Conservation (phyloP, 2,888 invertebrate species). For the Tanytarsus gracilentus region DNA sequence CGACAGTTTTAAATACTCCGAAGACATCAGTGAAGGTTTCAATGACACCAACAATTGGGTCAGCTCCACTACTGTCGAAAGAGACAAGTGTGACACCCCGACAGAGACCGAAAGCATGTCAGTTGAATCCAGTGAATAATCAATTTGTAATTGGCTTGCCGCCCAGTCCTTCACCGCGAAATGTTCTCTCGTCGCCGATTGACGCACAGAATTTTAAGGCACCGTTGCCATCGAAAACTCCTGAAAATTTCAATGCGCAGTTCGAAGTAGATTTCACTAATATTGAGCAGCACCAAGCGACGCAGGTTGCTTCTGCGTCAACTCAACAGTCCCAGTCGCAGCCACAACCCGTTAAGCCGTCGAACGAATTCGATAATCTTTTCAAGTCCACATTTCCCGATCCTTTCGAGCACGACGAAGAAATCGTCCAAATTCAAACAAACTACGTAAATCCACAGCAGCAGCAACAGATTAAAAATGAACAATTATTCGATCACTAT, state of each 20-base stretch:
- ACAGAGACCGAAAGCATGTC: conserved; percentile 60
- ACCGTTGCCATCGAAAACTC: conserved; percentile 32
- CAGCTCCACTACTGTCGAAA: conserved; percentile 44
- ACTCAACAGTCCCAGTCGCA: conserved; percentile 25
- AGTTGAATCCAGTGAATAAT: conserved; percentile 40
- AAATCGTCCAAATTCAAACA: conserved; percentile 16
- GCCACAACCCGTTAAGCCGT: background rate
- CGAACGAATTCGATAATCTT: conserved; percentile 53
- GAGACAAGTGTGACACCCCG: conserved; percentile 76
- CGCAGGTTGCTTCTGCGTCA: conserved; percentile 30
- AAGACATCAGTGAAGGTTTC: conserved; percentile 43
- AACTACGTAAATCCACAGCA: conserved; percentile 31
- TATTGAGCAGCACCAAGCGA: conserved; percentile 33
- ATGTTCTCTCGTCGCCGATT: conserved; percentile 40
- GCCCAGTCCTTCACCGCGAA: conserved; percentile 47
- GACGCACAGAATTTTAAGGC: conserved; percentile 30
- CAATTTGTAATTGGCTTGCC: conserved; percentile 47
- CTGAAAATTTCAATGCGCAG: conserved; percentile 40
- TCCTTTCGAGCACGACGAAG: conserved; percentile 49
- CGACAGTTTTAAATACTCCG: conserved; percentile 36
- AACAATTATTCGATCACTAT: conserved; percentile 31
- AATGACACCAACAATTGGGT: conserved; percentile 43
- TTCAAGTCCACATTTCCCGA: conserved; percentile 62
- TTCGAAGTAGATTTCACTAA: conserved; percentile 43
- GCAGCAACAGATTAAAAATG: conserved; percentile 32